Base-by-base conservation (phyloP, 2,888 invertebrate genomes). In the Pachydiplax longipennis region DNA sequence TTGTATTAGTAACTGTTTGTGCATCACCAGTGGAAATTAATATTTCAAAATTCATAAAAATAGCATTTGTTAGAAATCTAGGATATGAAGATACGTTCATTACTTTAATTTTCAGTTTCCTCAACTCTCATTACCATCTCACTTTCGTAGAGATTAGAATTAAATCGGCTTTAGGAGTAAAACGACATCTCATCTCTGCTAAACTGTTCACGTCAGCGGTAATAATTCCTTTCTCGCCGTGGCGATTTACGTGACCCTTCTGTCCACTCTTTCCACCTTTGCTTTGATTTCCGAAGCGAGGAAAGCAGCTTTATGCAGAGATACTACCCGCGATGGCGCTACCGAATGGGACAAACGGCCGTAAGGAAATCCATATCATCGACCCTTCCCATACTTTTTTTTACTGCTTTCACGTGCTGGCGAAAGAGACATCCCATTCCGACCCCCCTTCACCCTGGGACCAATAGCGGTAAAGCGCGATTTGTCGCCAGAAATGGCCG, bases 391-490 rank as follows among this genome's bases (percentile, higher is more conserved):
- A 12, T n/a, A 2, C 13, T 61, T 87, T 40, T 58, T 83, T 83
- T 58, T 58, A 58, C 25, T 31, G 35, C 31, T 5, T 18, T 31
- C 58, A 22, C 37, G 31, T 35, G 61, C 61, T 15, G 12, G n/a
- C 25, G 61, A 37, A 40, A 61, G 22, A 87, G 40, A 37, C 87
- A 35, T 22, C 35, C 58, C 83, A 31, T 83, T 58, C 35, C 83
- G 58, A 15, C 53, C 53, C 87, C 53, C 40, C 31, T n/a, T 37
- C 87, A 61, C 61, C 87, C 18, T 6, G 61, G 87, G 87, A 87
- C 87, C 87, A 87, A 87, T 87, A 65, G 37, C 31, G 61, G 87
- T 12, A 65, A 58, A 83, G 83, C 35, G 83, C 87, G 61, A 87
- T 87, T 87, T 87, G 61, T 87, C 87, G 61, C 61, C 61, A 61